These are phyloP conservation scores for Scomberomorus guttatus DNA, from an alignment of 2,797 vertebrate species.

Conservation along the genomic window DNA sequence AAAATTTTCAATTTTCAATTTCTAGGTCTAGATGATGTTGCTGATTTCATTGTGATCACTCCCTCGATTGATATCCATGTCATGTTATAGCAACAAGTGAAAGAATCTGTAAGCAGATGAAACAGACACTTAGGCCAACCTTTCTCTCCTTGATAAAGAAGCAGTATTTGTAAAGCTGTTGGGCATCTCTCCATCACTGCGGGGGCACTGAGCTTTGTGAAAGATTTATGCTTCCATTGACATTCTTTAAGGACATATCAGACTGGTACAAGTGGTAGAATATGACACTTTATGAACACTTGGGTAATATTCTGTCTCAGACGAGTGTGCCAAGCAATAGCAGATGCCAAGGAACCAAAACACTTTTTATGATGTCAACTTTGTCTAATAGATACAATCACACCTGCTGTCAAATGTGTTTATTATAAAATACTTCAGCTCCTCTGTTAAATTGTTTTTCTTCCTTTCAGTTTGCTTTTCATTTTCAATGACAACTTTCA, in stretches of 20 bases:
- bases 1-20: no score
- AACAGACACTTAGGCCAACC: conserved; percentile 41
- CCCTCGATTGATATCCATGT: conserved; percentile 13
- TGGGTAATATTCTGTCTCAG: conserved; percentile 36
- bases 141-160: conserved; percentile 52
- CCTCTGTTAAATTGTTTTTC: neutral
- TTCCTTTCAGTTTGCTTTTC: neutral
- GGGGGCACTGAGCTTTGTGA: conserved; percentile 30
- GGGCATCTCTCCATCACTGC: conserved; percentile 46
- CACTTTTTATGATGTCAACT: conserved; percentile 16
- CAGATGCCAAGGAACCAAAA: conserved; percentile 8
- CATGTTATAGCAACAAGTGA: conserved; percentile 9
- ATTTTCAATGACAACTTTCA: neutral
- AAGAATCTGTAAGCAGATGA: conserved; percentile 12
- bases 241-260: conserved; percentile 42
- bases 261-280: conserved; percentile 37
- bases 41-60: conserved; percentile 6
- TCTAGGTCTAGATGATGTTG: neutral
- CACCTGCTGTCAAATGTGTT: conserved; percentile 11
- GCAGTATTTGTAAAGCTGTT: conserved; percentile 66
- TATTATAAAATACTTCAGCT: neutral
- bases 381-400: conserved; percentile 12
- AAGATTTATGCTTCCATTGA: conserved; percentile 40
- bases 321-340: conserved; percentile 6
- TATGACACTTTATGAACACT: conserved; percentile 55